These are phyloP conservation scores for Sepiola atlantica DNA, from an alignment of 2,888 invertebrate species.

Conservation along the genomic window DNA sequence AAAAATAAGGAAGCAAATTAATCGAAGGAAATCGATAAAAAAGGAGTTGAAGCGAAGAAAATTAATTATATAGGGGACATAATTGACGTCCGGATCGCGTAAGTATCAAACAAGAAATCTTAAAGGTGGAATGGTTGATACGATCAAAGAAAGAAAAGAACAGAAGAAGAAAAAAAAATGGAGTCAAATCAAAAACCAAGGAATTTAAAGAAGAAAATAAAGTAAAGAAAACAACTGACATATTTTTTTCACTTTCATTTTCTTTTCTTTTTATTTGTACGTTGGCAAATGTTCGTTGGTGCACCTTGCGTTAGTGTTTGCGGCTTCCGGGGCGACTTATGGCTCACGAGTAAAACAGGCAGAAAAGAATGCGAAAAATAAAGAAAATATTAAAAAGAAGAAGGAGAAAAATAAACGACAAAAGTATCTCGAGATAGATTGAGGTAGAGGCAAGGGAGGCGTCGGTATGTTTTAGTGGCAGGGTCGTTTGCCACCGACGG, in stretches of 20 bases:
- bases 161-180: neutral
- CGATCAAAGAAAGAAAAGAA: neutral
- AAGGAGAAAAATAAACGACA: neutral
- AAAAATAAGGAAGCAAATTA: neutral
- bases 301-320: neutral
- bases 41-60: neutral
- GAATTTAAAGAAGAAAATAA: too few relatives aligned
- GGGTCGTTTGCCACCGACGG: neutral
- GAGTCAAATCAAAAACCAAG: neutral
- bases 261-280: neutral
- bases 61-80: neutral
- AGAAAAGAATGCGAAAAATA: neutral
- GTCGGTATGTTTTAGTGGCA: conserved; percentile 10
- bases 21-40: neutral
- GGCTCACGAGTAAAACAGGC: neutral
- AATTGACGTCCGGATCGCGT: neutral
- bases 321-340: neutral
- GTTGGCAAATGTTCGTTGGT: neutral
- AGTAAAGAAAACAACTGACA: neutral
- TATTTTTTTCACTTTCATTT: neutral
- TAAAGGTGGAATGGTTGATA: neutral
- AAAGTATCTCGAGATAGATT: neutral
- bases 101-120: neutral
- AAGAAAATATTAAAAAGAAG: neutral
- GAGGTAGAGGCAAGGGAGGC: neutral